Base-by-base conservation (phyloP, 2,113 vertebrate genomes). In the Asarcornis scutulata region DNA sequence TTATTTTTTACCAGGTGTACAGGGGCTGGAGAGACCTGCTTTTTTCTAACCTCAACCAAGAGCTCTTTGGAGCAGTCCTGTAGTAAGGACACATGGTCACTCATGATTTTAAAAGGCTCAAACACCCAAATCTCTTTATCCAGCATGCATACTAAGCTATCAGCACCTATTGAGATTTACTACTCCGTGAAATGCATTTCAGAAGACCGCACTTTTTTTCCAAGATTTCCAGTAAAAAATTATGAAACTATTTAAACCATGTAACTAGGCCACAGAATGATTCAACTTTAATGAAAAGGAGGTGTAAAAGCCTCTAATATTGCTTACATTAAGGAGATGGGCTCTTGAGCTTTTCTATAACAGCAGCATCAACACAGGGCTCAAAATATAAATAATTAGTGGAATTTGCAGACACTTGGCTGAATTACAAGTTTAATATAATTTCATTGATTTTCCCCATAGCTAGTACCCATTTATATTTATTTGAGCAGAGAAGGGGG, bases 351-450 rank as follows among this genome's bases (percentile, higher is more conserved):
- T 90, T 94, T 92, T 42, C 32, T 40, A 25, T 91, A 96, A 83
- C 32, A 52, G 7, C 83, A 89, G 64, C 69, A 62, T 79, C 66
- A 95, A 52, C 38, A 73, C 38, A 73, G 67, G 73, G 62, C 53
- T 75, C 36, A 84, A 67, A 96, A 87, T 71, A 80, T 20, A 96
- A 93, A 92, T 66, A 94, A 87, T 78, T 77, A 91, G 73, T 71
- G 89, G 68, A 90, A 91, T 91, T 86, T 92, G 36, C n/a, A 96
- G 79, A 34, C 52, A 68, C 84, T 96, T 96, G 78, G 90, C 42
- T 93, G 69, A 90, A 89, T 91, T 95, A 60, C 25, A 90, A 91
- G 82, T 83, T 50, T 88, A 78, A 79, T 90, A 52, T 67, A 74
- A 95, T 95, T 84, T 89, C 68, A 97, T 89, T 92, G 87, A 92